Conservation (phyloP, 1,140 invertebrate genomes). For the Hirudo medicinalis region DNA sequence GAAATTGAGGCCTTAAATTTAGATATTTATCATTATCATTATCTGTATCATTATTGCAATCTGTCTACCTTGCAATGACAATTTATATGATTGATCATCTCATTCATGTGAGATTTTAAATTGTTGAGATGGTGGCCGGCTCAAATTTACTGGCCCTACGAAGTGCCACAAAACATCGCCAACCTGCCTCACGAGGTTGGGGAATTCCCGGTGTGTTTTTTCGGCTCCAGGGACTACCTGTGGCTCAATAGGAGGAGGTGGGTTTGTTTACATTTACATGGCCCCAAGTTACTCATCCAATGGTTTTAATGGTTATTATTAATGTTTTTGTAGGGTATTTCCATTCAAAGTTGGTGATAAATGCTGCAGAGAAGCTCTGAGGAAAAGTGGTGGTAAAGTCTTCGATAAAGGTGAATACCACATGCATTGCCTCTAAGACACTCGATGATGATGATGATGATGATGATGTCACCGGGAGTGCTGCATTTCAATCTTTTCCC, state of each 20-base stretch:
- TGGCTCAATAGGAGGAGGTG: conserved; percentile 54
- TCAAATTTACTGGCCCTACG: conserved; percentile 65
- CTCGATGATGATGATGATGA: too few relatives aligned
- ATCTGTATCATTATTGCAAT: not conserved
- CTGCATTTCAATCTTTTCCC: too few relatives aligned
- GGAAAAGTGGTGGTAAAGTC: conserved; percentile 33
- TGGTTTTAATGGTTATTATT: not conserved
- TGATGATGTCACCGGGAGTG: too few relatives aligned
- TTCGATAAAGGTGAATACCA: conserved; percentile 33
- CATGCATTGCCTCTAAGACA: too few relatives aligned
- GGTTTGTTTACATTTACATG: not conserved
- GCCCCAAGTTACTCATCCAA: not conserved
- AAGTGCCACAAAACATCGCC: conserved; percentile 67
- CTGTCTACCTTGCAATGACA: not conserved
- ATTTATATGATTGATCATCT: not conserved
- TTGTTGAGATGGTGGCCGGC: conserved; percentile 76
- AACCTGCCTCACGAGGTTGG: conserved; percentile 57
- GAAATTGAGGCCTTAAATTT: not conserved
- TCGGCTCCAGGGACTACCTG: conserved; percentile 78
- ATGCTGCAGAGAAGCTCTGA: conserved; percentile 32
- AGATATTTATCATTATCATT: too few relatives aligned
- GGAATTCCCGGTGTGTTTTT: conserved; percentile 83
- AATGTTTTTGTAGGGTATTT: conserved; percentile 33
- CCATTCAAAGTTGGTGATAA: conserved; percentile 63
- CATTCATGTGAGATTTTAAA: not conserved